Percentiles rank a stretch among this genome's conserved stretches.
phyloP scores from a whole-genome alignment of 2,888 invertebrate species.

The Caenorhabditis angaria region DNA sequence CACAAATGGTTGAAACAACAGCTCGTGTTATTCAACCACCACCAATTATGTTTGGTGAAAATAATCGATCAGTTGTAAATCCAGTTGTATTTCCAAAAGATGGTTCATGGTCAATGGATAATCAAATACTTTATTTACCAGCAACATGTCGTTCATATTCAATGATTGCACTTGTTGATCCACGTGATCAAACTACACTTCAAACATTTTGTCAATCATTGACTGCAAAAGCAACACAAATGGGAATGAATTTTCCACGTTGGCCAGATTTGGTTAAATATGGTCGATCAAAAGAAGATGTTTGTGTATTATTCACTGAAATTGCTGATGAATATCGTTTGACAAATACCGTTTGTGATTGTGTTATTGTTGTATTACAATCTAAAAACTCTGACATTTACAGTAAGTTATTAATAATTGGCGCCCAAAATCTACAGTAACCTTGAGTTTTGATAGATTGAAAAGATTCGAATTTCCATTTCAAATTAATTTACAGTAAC shows the following conservation, averaged over 20 bases:
- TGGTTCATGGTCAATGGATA: slow-evolving; percentile 66
- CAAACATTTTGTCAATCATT: slow-evolving; percentile 60
- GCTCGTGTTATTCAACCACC: slow-evolving; percentile 67
- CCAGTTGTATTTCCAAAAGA: slow-evolving; percentile 64
- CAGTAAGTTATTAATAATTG: slow-evolving; percentile 39
- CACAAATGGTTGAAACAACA: slow-evolving; percentile 63
- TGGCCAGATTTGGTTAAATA: slow-evolving; percentile 67
- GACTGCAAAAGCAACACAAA: slow-evolving; percentile 56
- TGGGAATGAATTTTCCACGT: slow-evolving; percentile 65
- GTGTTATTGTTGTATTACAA: slow-evolving; percentile 63
- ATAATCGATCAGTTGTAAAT: slow-evolving; percentile 46
- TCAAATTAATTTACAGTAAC: too few relatives aligned
- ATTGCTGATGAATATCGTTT: slow-evolving; percentile 56
- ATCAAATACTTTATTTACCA: slow-evolving; percentile 62
- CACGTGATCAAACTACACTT: slow-evolving; percentile 55
- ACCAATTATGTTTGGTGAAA: slow-evolving; percentile 62
- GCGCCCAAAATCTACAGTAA: neutral
- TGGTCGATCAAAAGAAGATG: slow-evolving; percentile 52
- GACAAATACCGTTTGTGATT: slow-evolving; percentile 56
- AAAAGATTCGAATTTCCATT: too few relatives aligned
- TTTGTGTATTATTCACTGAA: slow-evolving; percentile 55
- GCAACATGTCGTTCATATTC: slow-evolving; percentile 61
- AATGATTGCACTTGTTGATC: slow-evolving; percentile 63
- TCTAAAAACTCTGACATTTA: slow-evolving; percentile 66
- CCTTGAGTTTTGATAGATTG: too few relatives aligned